phyloP scores from a whole-genome alignment of 2,888 invertebrate genomes.

The Microctonus aethiopoides region DNA sequence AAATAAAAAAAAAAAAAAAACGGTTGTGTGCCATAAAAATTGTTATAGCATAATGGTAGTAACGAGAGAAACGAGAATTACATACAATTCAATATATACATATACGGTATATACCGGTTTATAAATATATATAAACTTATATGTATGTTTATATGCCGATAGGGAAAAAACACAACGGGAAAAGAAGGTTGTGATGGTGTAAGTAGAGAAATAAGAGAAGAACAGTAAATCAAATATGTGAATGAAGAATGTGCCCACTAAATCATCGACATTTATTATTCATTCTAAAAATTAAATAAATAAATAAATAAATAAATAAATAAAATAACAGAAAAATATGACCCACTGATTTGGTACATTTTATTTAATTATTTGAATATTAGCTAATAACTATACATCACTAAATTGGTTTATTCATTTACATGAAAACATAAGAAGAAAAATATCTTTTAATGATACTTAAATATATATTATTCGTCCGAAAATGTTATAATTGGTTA shows the following conservation, averaged over 20 bases:
- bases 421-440: too few relatives aligned
- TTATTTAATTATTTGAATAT: too few relatives aligned
- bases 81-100: slow-evolving; percentile 40
- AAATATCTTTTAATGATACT: too few relatives aligned
- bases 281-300: too few relatives aligned
- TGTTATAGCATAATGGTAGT: slow-evolving; percentile 55
- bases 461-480: neutral
- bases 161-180: slow-evolving; percentile 1
- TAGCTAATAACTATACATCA: too few relatives aligned
- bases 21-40: slow-evolving; percentile 50
- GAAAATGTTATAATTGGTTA: neutral
- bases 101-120: slow-evolving; percentile 44
- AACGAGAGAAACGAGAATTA: slow-evolving; percentile 46
- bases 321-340: too few relatives aligned
- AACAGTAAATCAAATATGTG: slow-evolving; percentile 54
- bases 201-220: neutral
- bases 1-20: slow-evolving; percentile 35
- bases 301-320: neutral
- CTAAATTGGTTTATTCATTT: too few relatives aligned
- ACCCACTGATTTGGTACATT: too few relatives aligned
- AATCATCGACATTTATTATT: slow-evolving; percentile 50
- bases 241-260: slow-evolving; percentile 54
- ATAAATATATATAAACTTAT: slow-evolving; percentile 5
- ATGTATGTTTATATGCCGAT: neutral
- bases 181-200: neutral